These are phyloP conservation scores for Synergus laeviventris DNA, from an alignment of 2,888 invertebrate genomes.

Conservation along the genomic window DNA sequence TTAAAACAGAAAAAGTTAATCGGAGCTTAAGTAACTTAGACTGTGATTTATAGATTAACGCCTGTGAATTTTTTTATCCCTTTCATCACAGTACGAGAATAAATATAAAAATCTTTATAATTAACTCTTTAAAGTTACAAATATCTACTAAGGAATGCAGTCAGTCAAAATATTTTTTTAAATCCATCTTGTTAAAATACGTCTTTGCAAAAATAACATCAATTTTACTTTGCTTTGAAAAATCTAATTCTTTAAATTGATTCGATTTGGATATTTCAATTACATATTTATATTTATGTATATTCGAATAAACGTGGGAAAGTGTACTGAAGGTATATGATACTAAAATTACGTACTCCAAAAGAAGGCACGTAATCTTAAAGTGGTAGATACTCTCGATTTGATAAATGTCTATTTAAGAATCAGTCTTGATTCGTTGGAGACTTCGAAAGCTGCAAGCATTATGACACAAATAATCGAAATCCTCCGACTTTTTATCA, in stretches of 20 bases:
- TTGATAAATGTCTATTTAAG: constrained; percentile 6
- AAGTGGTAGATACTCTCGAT: not conserved
- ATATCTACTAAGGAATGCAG: constrained; percentile 12
- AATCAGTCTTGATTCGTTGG: constrained; percentile 37
- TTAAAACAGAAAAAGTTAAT: not conserved
- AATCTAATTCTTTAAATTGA: not conserved
- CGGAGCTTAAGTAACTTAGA: not conserved
- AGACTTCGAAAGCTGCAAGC: constrained; percentile 21
- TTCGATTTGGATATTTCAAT: not conserved
- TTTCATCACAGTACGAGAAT: not conserved
- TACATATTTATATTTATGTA: not conserved
- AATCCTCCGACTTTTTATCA: constrained; percentile 14
- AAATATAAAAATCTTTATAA: constrained; percentile 11
- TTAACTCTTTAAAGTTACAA: not conserved
- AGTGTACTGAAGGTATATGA: not conserved
- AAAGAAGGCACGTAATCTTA: not conserved
- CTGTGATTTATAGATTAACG: not conserved
- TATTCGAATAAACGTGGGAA: not conserved
- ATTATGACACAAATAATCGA: constrained; percentile 16
- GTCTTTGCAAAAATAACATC: not conserved
- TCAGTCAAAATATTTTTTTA: not conserved
- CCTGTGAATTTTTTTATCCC: not conserved
- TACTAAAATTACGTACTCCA: not conserved
- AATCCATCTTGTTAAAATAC: not conserved
- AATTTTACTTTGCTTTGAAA: not conserved